These are phyloP conservation scores for Rhinopomastus cyanomelas DNA, from an alignment of 2,113 vertebrate genomes.

Conservation along the genomic window DNA sequence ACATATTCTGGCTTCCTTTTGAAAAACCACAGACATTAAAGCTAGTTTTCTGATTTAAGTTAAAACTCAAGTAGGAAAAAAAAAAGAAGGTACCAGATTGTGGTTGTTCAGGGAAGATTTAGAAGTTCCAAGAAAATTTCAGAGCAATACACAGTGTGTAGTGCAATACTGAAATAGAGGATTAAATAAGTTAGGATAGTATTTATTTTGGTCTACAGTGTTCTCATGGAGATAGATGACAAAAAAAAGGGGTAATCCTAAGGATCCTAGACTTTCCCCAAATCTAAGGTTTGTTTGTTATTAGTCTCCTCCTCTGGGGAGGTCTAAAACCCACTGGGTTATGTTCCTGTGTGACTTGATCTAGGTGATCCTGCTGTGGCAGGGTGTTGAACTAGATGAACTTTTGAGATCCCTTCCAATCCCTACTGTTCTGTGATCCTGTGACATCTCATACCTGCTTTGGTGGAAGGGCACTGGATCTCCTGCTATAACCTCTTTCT, in stretches of 20 bases:
- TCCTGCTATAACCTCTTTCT: too few species aligned
- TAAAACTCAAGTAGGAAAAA: background rate
- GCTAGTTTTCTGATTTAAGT: background rate
- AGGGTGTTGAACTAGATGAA: too few species aligned
- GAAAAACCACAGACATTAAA: background rate
- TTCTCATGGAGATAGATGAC: background rate
- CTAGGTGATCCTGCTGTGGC: too few species aligned
- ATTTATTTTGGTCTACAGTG: background rate
- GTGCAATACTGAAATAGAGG: background rate
- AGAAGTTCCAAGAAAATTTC: background rate
- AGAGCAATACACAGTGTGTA: background rate
- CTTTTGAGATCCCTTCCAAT: too few species aligned
- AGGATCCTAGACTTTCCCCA: background rate
- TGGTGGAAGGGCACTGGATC: background rate
- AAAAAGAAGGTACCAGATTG: background rate
- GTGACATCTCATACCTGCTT: too few species aligned
- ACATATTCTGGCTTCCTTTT: background rate
- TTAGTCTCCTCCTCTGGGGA: too few species aligned
- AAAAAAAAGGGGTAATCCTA: background rate
- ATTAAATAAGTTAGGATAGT: background rate
- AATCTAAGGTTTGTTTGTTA: background rate
- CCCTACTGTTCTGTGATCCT: too few species aligned
- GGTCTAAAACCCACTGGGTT: too few species aligned
- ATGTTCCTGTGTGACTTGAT: too few species aligned
- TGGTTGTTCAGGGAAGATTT: background rate